Evolutionary conservation across 2,888 invertebrate species (phyloP).

Genomic region (Xanthostigma xanthostigma): DNA sequence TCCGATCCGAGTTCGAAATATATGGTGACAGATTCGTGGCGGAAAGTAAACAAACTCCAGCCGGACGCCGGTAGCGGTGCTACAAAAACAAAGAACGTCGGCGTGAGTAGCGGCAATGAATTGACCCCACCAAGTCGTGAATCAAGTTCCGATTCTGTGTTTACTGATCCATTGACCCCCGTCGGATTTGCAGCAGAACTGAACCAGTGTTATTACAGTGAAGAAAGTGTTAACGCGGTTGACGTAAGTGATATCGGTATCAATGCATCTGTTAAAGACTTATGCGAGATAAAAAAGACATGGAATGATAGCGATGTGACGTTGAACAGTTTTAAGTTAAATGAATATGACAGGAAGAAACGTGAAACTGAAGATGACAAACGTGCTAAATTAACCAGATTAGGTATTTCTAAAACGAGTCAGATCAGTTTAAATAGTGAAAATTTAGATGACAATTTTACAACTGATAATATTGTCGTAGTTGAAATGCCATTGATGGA

Average conservation of each 20-base stretch:
- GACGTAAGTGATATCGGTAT: conserved; percentile 12
- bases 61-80: conserved; percentile 1
- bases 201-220: conserved; percentile 45
- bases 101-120: conserved; percentile 14
- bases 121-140: conserved; percentile 34
- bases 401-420: conserved; percentile 27
- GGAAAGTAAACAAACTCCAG: conserved; percentile 17
- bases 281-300: conserved; percentile 5
- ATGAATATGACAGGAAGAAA: conserved; percentile 24
- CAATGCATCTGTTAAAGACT: conserved; percentile 15
- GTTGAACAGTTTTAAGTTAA: conserved; percentile 26
- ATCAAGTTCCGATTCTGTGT: conserved; percentile 57
- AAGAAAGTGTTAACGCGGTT: conserved; percentile 34
- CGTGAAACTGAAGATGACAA: conserved; percentile 15
- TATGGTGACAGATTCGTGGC: conserved; percentile 22
- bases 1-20: conserved; percentile 8
- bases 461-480: too few relatives aligned
- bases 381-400: conserved; percentile 24
- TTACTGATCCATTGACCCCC: conserved; percentile 52
- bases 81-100: conserved; percentile 4
- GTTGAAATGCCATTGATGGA: too few relatives aligned
- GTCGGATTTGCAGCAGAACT: conserved; percentile 42
- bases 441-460: too few relatives aligned
- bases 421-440: conserved; percentile 27
- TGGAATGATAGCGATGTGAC: conserved; percentile 16